Evolutionary conservation across 2,797 vertebrate genomes (phyloP), one percentile per base, ranked within the genome.

Genomic region (Sebastes kiyomatsui): DNA sequence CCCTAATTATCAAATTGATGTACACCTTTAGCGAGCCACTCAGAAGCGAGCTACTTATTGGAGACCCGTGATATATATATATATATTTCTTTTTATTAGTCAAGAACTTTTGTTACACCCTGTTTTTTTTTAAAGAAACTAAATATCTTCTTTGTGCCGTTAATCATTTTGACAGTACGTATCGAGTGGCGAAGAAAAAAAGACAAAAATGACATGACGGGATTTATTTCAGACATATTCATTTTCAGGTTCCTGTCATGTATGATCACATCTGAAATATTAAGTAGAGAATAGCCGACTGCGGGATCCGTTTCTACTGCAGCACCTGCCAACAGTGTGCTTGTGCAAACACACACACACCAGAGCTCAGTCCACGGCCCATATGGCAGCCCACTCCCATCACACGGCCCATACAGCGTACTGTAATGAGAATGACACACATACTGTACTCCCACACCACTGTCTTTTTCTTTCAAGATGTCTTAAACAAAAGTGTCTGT

Each of bases 111-210:
- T 61, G 64, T 80, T 58, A 33, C 49, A 55, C 56, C 2, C 20
- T 27, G 12, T 46, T 46, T 30, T 42, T 38, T 46, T 69, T 54
- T 0, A 64, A 42, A 33, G 56, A 80, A 76, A n/a, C 52, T 1
- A 18, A 64, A 65, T 62, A 22, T 58, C 11, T 20, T 28, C 66
- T 72, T 52, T 67, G 27, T 6, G 62, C 52, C 13, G 59, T 88
- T 71, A 73, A 86, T 91, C 80, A 90, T 85, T 83, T 75, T 88
- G 83, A 87, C 83, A 77, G 25, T 71, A 27, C 49, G 75, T 90
- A 88, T 91, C 49, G 14, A 64, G 77, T 81, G 20, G 52, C 76
- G 75, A 77, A 78, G 80, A 75, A 83, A 87, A 87, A 81, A 72
- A 68, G 38, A 59, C n/a, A 35, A 71, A 84, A 74, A 71, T 33